Evolutionary conservation across 1,140 invertebrate genomes (phyloP).

Genomic region (Drosophila athabasca): DNA sequence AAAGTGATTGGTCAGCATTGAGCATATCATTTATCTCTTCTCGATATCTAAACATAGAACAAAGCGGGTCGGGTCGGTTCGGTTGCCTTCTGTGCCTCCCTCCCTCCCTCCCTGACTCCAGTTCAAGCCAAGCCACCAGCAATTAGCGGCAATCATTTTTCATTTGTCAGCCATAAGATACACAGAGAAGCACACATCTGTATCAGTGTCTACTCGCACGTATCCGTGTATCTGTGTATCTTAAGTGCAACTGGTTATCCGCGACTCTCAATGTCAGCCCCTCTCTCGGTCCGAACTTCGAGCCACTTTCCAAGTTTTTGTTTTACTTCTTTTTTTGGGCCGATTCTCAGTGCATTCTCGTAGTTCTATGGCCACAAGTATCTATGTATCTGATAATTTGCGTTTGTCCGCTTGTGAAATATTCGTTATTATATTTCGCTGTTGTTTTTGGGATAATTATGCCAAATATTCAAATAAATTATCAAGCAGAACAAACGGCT

Average conservation of each 20-base stretch:
- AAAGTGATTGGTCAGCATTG: slow-evolving; percentile 60
- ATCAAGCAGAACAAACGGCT: slow-evolving; percentile 63
- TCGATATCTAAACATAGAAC: slow-evolving; percentile 46
- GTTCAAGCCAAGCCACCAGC: slow-evolving; percentile 4
- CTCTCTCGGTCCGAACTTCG: slow-evolving; percentile 8
- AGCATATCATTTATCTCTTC: slow-evolving; percentile 69
- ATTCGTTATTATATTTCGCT: slow-evolving; percentile 33
- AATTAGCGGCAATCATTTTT: slow-evolving; percentile 77
- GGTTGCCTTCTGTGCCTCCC: neutral
- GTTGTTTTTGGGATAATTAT: slow-evolving; percentile 47
- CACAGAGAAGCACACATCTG: slow-evolving; percentile 10
- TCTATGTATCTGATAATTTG: slow-evolving; percentile 15
- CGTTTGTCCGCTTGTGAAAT: slow-evolving; percentile 43
- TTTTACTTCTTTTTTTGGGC: slow-evolving; percentile 34
- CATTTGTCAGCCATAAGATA: slow-evolving; percentile 47
- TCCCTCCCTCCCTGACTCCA: slow-evolving; percentile 1
- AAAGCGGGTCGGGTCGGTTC: slow-evolving; percentile 28
- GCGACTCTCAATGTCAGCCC: slow-evolving; percentile 52
- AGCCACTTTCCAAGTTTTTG: slow-evolving; percentile 31
- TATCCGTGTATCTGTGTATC: slow-evolving; percentile 1
- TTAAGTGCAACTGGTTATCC: slow-evolving; percentile 37
- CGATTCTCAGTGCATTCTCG: slow-evolving; percentile 53
- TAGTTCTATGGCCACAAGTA: slow-evolving; percentile 35
- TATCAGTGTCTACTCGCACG: neutral
- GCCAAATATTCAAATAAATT: slow-evolving; percentile 80